phyloP scores from a whole-genome alignment of 2,888 invertebrate genomes.

The Bhutanitis thaidina region DNA sequence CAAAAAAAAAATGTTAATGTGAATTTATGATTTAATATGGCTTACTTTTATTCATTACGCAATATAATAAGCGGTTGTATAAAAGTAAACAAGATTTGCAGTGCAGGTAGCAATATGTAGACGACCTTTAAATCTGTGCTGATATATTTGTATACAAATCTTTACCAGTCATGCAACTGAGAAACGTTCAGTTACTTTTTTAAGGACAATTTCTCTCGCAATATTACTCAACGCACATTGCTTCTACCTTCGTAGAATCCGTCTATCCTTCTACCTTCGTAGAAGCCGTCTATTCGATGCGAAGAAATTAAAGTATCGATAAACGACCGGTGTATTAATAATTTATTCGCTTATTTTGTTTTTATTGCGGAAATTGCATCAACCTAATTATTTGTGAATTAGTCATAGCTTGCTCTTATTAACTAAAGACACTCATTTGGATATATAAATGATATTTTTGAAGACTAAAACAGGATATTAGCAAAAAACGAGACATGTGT shows the following conservation, averaged over 20 bases:
- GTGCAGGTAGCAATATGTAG: not conserved
- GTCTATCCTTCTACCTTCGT: no score
- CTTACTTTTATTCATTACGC: not conserved
- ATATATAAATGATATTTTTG: constrained; percentile 8
- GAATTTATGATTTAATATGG: no score
- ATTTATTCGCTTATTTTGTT: constrained; percentile 5
- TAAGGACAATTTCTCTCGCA: not conserved
- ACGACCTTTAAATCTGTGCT: constrained; percentile 1
- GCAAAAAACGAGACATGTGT: not conserved
- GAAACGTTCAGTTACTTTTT: not conserved
- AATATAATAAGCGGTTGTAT: not conserved
- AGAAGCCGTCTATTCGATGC: no score
- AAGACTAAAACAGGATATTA: constrained; percentile 9
- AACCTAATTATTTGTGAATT: constrained; percentile 16
- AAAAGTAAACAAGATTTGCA: not conserved
- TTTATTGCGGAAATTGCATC: constrained; percentile 19
- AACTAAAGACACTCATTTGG: constrained; percentile 1
- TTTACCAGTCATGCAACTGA: not conserved
- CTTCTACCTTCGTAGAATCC: no score
- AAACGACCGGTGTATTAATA: not conserved
- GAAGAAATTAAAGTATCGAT: not conserved
- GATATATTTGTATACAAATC: not conserved
- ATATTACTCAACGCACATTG: not conserved
- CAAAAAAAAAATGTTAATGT: not conserved
- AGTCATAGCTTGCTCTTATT: constrained; percentile 15